phyloP scores from a whole-genome alignment of 2,797 vertebrate genomes.

The Premnoplex brunnescens region DNA sequence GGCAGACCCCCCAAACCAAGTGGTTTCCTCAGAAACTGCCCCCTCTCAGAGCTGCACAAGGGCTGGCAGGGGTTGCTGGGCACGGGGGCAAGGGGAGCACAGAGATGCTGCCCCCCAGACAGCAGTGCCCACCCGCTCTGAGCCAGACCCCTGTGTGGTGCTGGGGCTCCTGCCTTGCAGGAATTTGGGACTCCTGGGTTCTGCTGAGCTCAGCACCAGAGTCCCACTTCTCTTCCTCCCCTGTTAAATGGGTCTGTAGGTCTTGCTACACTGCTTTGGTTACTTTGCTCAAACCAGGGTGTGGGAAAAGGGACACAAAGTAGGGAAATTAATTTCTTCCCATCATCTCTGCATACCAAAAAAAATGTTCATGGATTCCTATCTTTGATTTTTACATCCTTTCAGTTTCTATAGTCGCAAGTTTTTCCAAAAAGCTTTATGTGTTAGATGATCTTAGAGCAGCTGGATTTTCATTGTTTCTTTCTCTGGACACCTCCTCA shows the following conservation, averaged over 20 bases:
- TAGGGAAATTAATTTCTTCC: neutral
- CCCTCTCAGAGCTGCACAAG: neutral
- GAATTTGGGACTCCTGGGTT: neutral
- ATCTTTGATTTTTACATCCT: neutral
- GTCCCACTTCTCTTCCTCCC: neutral
- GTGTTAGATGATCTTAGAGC: neutral
- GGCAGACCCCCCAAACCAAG: neutral
- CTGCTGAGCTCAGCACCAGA: neutral
- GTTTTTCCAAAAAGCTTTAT: neutral
- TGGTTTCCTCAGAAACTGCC: neutral
- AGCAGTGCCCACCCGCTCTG: neutral
- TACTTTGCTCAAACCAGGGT: neutral
- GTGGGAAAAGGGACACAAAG: fast-evolving
- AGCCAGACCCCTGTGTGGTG: neutral
- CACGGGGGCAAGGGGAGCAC: too few species aligned
- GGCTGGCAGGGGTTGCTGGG: neutral
- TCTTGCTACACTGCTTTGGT: neutral
- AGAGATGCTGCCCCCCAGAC: neutral
- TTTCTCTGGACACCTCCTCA: neutral
- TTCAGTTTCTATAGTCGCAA: neutral
- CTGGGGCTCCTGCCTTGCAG: neutral
- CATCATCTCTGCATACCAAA: neutral
- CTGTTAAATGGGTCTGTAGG: neutral
- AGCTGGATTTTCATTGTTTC: neutral
- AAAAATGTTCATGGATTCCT: neutral